Evolutionary conservation across 2,797 vertebrate genomes (phyloP).

Genomic region (Hemitrygon akajei): DNA sequence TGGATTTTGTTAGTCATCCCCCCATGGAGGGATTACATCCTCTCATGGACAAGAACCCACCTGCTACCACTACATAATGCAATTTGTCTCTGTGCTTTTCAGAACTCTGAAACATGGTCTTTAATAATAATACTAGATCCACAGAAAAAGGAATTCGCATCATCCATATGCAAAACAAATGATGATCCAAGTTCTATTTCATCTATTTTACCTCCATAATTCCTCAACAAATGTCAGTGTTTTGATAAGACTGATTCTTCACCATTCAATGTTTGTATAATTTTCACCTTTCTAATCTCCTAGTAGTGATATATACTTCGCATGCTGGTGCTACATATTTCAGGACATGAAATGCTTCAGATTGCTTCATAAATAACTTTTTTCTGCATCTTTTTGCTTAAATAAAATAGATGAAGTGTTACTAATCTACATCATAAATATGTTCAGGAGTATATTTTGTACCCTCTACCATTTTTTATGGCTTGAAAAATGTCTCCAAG

Average conservation of each 20-base stretch:
- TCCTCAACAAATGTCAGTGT: background rate
- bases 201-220: background rate
- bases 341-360: background rate
- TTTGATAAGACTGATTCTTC: background rate
- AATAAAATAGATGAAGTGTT: background rate
- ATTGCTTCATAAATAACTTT: conserved; percentile 10
- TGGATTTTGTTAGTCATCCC: background rate
- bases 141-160: background rate
- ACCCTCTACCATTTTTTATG: background rate
- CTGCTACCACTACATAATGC: background rate
- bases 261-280: background rate
- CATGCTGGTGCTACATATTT: background rate
- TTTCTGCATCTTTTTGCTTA: background rate
- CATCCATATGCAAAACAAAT: background rate
- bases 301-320: background rate
- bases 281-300: background rate
- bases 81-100: background rate
- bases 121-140: background rate
- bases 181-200: background rate
- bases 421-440: background rate
- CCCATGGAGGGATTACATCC: background rate
- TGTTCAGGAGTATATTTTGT: background rate
- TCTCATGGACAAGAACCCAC: background rate
- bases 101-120: background rate
- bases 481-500: background rate